Conservation (phyloP, 2,888 invertebrate species). For the Matsumyia berberina region DNA sequence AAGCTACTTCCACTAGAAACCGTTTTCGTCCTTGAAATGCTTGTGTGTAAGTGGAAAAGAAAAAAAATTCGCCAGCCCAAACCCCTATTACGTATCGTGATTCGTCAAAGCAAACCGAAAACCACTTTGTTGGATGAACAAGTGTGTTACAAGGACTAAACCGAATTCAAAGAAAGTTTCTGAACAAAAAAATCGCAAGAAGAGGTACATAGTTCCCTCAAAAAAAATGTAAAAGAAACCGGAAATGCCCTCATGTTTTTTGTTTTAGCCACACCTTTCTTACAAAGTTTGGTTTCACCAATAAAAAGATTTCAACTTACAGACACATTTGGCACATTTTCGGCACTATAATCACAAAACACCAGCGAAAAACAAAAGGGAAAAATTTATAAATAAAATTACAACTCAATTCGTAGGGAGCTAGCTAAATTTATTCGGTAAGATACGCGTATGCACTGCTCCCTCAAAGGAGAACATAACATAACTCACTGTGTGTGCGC, state of each 20-base stretch:
- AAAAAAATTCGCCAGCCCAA: not conserved
- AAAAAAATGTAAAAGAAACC: too few relatives aligned
- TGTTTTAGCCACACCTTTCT: constrained; percentile 60
- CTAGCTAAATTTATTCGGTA: constrained; percentile 6
- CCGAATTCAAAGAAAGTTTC: not conserved
- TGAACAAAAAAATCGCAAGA: not conserved
- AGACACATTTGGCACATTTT: constrained; percentile 23
- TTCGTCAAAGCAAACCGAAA: too few relatives aligned
- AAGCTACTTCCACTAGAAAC: too few relatives aligned
- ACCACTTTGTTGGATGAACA: constrained; percentile 10
- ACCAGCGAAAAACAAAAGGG: not conserved
- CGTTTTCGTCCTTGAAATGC: constrained; percentile 24
- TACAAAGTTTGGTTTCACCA: not conserved
- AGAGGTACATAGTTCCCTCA: too few relatives aligned
- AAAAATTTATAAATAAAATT: constrained; percentile 56
- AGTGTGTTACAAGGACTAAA: constrained; percentile 17
- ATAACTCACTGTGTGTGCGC: constrained; percentile 59
- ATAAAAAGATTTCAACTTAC: constrained; percentile 9
- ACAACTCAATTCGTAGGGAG: constrained; percentile 38
- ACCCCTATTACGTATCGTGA: constrained; percentile 9
- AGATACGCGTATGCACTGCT: constrained; percentile 36
- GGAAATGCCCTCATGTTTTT: not conserved
- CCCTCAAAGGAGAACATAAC: constrained; percentile 3
- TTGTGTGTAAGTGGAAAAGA: constrained; percentile 25
- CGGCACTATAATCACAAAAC: not conserved